Evolutionary conservation across 2,113 vertebrate genomes (phyloP), one percentile per base, ranked within the genome.

Genomic region (Leptobrachium ailaonicum): DNA sequence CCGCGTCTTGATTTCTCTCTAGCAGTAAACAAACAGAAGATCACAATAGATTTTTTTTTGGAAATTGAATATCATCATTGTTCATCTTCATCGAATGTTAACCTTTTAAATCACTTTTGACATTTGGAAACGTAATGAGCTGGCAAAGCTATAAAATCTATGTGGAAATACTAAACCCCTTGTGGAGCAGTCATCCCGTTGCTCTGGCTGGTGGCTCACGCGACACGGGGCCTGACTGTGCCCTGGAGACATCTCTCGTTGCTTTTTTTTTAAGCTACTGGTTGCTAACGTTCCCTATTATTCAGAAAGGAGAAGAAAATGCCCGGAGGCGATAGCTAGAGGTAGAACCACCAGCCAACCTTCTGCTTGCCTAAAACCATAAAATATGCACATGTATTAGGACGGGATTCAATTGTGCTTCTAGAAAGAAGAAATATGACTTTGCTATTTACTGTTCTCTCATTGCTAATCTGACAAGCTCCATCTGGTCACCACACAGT

Each of bases 51-150:
- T 60, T 44, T 43, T 14, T 60, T 44, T 43, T 14, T 85, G 80
- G 78, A 76, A 83, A 86, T 84, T 83, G 84, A 85, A 93, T 91
- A 88, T 84, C 78, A 70, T 83, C 77, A 64, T 82, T 76, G 87
- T 84, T 74, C 83, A 83, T 86, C 85, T 81, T 74, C 82, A 88
- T 91, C 88, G 85, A 82, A 85, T 93, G 95, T 95, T 94, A 94
- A 94, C 91, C 90, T 93, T 94, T 92, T 95, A 96, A 96, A 97
- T 97, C 94, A 93, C 83, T 79, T 92, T 90, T 96, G 96, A 94
- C 95, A 91, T 93, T 94, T 94, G 90, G 92, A 93, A 95, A 91
- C 89, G 89, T 88, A 92, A 87, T 81, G 87, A 92, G 86, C 88
- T 90, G 90, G 92, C 89, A 90, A 88, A 83, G 82, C 85, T 73